phyloP scores from a whole-genome alignment of 1,140 invertebrate species.

The Aricia agestis region DNA sequence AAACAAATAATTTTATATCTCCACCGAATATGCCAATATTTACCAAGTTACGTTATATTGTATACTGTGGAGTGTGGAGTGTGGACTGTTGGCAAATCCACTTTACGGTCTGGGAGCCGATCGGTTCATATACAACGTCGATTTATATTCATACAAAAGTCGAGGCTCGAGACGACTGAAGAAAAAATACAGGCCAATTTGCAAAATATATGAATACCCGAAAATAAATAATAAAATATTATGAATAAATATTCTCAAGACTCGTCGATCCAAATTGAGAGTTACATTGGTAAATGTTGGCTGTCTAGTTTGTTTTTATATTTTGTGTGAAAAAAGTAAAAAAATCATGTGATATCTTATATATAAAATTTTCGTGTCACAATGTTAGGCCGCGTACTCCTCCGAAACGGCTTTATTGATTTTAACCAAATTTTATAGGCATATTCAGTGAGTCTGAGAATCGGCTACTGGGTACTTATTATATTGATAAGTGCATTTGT shows the following conservation, averaged over 20 bases:
- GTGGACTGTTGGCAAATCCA: neutral
- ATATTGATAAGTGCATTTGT: too few species aligned
- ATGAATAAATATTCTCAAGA: neutral
- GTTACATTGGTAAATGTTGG: too few species aligned
- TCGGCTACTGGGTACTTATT: too few species aligned
- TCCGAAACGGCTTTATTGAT: too few species aligned
- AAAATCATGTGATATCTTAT: too few species aligned
- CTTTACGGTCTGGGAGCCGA: neutral
- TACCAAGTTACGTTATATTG: neutral
- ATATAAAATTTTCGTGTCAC: too few species aligned
- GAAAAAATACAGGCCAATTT: neutral
- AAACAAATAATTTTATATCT: too few species aligned
- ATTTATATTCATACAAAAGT: slow-evolving; percentile 1
- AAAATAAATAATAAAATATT: neutral
- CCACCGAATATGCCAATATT: neutral
- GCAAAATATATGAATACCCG: neutral
- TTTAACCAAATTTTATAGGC: too few species aligned
- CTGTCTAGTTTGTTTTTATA: too few species aligned
- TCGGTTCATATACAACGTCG: neutral
- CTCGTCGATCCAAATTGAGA: neutral
- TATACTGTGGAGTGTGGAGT: neutral
- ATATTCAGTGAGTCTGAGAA: too few species aligned
- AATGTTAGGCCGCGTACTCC: too few species aligned
- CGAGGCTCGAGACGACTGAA: neutral
- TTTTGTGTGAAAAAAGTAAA: too few species aligned